Conservation (phyloP, 2,888 invertebrate genomes). For the Idaea dimidiata region DNA sequence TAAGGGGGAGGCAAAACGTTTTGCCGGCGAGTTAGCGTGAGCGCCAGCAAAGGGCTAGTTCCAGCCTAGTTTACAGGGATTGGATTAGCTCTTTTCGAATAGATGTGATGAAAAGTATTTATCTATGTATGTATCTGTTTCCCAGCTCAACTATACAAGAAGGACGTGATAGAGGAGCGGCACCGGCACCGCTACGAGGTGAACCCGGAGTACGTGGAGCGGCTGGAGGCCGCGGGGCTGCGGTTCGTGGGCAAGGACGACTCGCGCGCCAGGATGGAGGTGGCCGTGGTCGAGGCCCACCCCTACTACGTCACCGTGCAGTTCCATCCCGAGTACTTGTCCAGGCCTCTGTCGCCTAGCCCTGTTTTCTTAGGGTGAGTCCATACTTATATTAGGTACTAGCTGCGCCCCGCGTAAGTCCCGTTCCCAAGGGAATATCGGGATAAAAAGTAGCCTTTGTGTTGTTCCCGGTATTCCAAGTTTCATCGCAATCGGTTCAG, state of each 20-base stretch:
- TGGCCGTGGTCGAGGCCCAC: conserved; percentile 92
- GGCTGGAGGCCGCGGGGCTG: conserved; percentile 90
- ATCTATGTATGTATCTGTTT: conserved; percentile 20
- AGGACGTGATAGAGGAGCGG: conserved; percentile 92
- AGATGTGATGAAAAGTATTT: too few species aligned
- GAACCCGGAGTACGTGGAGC: conserved; percentile 91
- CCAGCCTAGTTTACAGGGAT: too few species aligned
- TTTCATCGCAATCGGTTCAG: too few species aligned
- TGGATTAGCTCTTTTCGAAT: too few species aligned
- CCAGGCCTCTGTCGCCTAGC: conserved; percentile 94
- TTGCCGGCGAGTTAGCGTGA: too few species aligned
- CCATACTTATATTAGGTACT: not conserved
- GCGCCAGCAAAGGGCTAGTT: too few species aligned
- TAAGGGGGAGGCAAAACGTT: too few species aligned
- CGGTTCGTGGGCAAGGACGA: conserved; percentile 94
- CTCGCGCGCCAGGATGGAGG: conserved; percentile 95
- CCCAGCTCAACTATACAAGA: conserved; percentile 88
- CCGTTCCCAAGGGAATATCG: too few species aligned
- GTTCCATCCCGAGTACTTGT: conserved; percentile 98
- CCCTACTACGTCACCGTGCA: conserved; percentile 97
- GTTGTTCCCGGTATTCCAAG: too few species aligned
- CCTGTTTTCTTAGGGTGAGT: conserved; percentile 94
- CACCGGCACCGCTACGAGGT: conserved; percentile 99
- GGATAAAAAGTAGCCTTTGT: too few species aligned
- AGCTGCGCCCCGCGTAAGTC: too few species aligned